Evolutionary conservation across 2,888 invertebrate genomes (phyloP), one percentile per base, ranked within the genome.

Genomic region (Drosophila yooni): DNA sequence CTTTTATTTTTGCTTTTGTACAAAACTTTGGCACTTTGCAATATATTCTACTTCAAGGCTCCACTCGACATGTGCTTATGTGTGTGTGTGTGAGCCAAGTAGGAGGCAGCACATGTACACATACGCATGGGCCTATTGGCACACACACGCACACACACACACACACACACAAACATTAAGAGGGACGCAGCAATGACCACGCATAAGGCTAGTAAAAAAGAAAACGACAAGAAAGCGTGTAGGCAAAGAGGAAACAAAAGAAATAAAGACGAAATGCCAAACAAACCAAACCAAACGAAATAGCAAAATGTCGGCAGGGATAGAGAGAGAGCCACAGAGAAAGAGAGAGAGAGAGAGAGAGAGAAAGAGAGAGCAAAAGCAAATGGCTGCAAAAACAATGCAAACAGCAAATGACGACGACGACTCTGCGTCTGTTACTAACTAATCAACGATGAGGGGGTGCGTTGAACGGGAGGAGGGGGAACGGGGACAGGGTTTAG

Each of bases 401-500:
- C 81, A 76, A 76, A 81, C 73, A 71, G 66, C 75, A 86, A 38
- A 75, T 69, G 76, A 64, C 81, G 62, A 79, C 88, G 76, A 64
- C 88, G 84, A 73, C 68, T 72, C 61, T 82, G 82, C 84, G 85
- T 85, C 85, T 85, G 85, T 76, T 88, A 87, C 88, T 81, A 82
- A 87, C 85, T 46, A 72, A 70, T 70, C 69, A 75, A 68, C 67
- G 75, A 63, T 69, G 73, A 63, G 66, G 43, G 63, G 64, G 52
- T 34, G 33, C 13, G 31, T 52, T 34, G 3, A 38, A 15, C 15
- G 56, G 7, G 29, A 11, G n/a, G 46, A 6, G 36, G 21, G 15
- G 34, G 56, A 33, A 29, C 21, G 18, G 36, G 50, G 29, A 31
- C 10, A 18, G 27, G 25, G 50, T 15, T 38, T 15, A 8, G 11